These are phyloP conservation scores for Drosophila murphyi DNA, from an alignment of 1,140 invertebrate genomes.

Conservation along the genomic window DNA sequence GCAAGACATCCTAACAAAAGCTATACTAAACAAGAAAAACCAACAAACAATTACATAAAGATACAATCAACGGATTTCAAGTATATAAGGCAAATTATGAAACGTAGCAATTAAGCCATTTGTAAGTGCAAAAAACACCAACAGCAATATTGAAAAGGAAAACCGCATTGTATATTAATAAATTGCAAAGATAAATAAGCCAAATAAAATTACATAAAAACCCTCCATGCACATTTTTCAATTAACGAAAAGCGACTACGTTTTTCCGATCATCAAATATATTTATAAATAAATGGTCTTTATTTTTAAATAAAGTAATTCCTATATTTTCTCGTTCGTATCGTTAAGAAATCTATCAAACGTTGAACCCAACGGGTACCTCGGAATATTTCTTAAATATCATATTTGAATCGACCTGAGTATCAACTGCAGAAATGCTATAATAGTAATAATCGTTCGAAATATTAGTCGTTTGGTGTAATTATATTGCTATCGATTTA, in stretches of 20 bases:
- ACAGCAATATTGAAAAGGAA: slow-evolving; percentile 62
- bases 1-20: slow-evolving; percentile 45
- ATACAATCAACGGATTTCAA: slow-evolving; percentile 76
- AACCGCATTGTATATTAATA: slow-evolving; percentile 65
- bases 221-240: background rate
- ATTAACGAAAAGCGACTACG: too few relatives aligned
- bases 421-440: too few relatives aligned
- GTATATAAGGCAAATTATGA: slow-evolving; percentile 53
- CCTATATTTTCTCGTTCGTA: too few relatives aligned
- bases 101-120: slow-evolving; percentile 68
- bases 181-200: slow-evolving; percentile 78
- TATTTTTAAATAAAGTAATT: too few relatives aligned
- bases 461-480: background rate
- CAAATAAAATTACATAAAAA: slow-evolving; percentile 65
- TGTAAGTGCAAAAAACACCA: slow-evolving; percentile 67
- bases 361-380: too few relatives aligned
- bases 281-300: too few relatives aligned
- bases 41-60: slow-evolving; percentile 26
- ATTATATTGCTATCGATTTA: slow-evolving; percentile 11
- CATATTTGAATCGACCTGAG: too few relatives aligned
- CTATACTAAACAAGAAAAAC: slow-evolving; percentile 16
- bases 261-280: too few relatives aligned
- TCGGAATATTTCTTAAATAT: too few relatives aligned
- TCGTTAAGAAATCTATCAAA: too few relatives aligned
- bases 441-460: too few relatives aligned